A percentile compares a stretch with the other conserved stretches of the same genome.
Evolutionary conservation across 2,888 invertebrate genomes (phyloP).

Genomic region (Ferrisia virgata): DNA sequence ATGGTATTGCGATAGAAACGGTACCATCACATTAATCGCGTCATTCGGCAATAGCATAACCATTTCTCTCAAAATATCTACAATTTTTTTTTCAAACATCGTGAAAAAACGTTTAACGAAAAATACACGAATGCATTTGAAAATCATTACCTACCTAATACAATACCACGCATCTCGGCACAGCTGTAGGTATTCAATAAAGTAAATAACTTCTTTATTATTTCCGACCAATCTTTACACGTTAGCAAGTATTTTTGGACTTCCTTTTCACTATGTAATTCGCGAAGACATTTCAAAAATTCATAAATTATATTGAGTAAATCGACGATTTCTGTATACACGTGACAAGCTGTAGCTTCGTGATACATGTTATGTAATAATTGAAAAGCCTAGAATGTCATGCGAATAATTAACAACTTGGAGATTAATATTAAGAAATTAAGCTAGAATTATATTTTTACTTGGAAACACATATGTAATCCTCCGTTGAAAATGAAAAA

Average conservation of each 20-base stretch:
- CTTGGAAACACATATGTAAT: slow-evolving; percentile 74
- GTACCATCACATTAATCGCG: slow-evolving; percentile 76
- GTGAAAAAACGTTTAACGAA: too few relatives aligned
- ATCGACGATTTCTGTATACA: slow-evolving; percentile 78
- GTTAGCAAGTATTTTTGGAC: slow-evolving; percentile 51
- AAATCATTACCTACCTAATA: slow-evolving; percentile 61
- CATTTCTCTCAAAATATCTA: slow-evolving; percentile 73
- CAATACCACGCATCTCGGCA: slow-evolving; percentile 73
- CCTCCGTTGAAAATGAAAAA: slow-evolving; percentile 89
- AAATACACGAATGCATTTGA: not conserved
- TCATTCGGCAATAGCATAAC: slow-evolving; percentile 75
- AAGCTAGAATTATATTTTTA: slow-evolving; percentile 51
- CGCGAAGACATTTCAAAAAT: slow-evolving; percentile 68
- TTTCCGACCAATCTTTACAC: slow-evolving; percentile 84
- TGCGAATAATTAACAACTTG: not conserved
- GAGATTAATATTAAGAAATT: not conserved
- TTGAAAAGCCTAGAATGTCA: slow-evolving; percentile 69
- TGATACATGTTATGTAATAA: slow-evolving; percentile 91
- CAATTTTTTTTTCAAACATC: too few relatives aligned
- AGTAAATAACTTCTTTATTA: slow-evolving; percentile 79
- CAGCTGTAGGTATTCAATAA: slow-evolving; percentile 86
- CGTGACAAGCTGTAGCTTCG: slow-evolving; percentile 86
- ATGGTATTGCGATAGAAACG: slow-evolving; percentile 81
- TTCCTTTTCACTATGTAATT: slow-evolving; percentile 55
- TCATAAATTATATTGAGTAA: slow-evolving; percentile 75